Evolutionary conservation across 2,113 vertebrate species (phyloP), one percentile per base, ranked within the genome.

Genomic region (rat (Rattus norvegicus)): DNA sequence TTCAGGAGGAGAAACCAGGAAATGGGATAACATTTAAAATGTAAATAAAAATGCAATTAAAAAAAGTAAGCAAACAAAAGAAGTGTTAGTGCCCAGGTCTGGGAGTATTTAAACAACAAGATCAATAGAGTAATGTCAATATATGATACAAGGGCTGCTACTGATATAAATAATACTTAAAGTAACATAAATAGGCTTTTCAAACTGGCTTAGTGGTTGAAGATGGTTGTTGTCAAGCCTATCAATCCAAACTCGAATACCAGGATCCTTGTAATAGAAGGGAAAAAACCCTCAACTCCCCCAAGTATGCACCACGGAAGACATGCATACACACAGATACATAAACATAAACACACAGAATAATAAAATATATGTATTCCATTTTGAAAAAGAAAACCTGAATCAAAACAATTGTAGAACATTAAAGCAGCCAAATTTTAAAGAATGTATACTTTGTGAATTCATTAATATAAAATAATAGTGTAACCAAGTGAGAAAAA

Each of bases 391-490:
- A 47, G 39, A 47, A 86, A 69, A 49, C 0, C 22, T 73, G 11
- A 28, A 89, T 43, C 39, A 92, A 92, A 89, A 80, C 54, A 89
- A 85, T 36, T 13, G 20, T 84, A 28, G 11, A 39, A 39, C 75
- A 2, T 61, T n/a, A 86, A 85, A 73, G 54, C 49, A 89, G 19
- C 17, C 86, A 85, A 54, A 52, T 14, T 80, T 80, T 2, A 73
- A 89, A 86, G 49, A 80, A 73, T 52, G 79, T 0, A 49, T 11
- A 28, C 24, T 91, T 24, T 77, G 36, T 77, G 36, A 88, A 79
- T 93, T 22, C 47, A 72, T 79, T 91, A 72, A 93, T 33, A 65
- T 67, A 65, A 92, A 93, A 70, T 69, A 69, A 77, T 92, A 80
- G 26, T 79, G 47, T 16, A 89, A 89, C 28, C 43, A 20, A 86